Base-by-base conservation (phyloP, 2,888 invertebrate species). In the Hartigia nigra region DNA sequence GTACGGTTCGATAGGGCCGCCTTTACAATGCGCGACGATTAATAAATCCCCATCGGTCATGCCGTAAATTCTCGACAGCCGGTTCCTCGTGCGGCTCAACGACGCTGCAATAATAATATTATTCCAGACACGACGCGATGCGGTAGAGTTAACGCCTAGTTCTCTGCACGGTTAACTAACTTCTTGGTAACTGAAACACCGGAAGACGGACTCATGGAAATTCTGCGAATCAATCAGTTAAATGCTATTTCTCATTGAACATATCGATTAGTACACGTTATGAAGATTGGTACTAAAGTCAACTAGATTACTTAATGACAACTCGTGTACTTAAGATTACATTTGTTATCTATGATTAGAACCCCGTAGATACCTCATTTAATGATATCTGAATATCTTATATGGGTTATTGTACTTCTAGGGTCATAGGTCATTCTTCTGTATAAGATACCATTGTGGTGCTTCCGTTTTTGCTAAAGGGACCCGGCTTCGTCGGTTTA, bases 11-110 rank as follows among this genome's bases (percentile, higher is more conserved):
- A 55, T 55, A 23, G 55, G 55, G 55, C 55, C 23, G 55, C 55
- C 55, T 55, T 55, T 55, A 55, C 55, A 23, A 23, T 55, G 55
- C 55, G 23, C 55, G 55, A 55, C 55, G 55, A 55, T 55, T 55
- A 85, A 86, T 86, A 86, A 84, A 85, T 84, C 81, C 79, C 55
- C 55, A 70, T 37, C 36, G 69, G 79, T 76, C 76, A 78, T 34
- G 72, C 72, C 72, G 72, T 72, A 72, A 72, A 72, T 72, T 72
- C 55, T 55, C 23, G 23, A 9, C 23, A 9, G 55, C 55, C 23
- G 23, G 55, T 23, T 55, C 72, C 72, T 31, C 12, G 70, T 12
- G 31, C 72, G 3, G 31, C 55, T 55, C 23, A 9, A 55, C 55
- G 55, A 2, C 55, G 9, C 23, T 23, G 55, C 55, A 55, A 55